Conservation (phyloP, 2,888 invertebrate species). For the Amaurobius ferox region DNA sequence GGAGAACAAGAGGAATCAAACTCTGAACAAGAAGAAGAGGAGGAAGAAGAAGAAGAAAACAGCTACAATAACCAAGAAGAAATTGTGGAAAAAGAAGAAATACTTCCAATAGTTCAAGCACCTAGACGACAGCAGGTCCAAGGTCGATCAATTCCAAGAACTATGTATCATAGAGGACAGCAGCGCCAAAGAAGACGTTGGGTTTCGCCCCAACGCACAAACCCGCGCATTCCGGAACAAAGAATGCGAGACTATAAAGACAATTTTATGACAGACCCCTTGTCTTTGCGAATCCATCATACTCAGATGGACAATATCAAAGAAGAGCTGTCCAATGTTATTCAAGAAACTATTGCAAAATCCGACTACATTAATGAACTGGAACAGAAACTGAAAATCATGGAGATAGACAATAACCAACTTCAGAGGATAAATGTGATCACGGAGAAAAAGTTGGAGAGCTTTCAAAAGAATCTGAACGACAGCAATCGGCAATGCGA, state of each 20-base stretch:
- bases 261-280: not conserved
- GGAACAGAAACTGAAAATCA: slow-evolving; percentile 1
- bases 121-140: not conserved
- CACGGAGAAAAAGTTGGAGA: slow-evolving; percentile 6
- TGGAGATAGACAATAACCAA: not conserved
- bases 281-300: not conserved
- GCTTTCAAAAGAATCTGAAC: slow-evolving; percentile 7
- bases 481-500: not conserved
- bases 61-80: not conserved
- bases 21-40: not conserved
- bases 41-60: not conserved
- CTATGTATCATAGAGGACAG: not conserved
- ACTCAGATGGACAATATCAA: slow-evolving; percentile 23
- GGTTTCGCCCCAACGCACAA: not conserved
- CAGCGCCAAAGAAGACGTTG: not conserved
- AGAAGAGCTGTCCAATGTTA: slow-evolving; percentile 23
- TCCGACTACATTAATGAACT: slow-evolving; percentile 15
- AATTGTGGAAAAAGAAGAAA: not conserved
- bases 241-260: not conserved
- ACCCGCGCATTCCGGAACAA: not conserved
- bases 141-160: not conserved
- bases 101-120: not conserved
- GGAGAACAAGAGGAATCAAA: not conserved
- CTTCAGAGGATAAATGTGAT: not conserved
- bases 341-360: slow-evolving; percentile 21